phyloP scores from a whole-genome alignment of 2,113 vertebrate genomes.

The Pterocles burchelli region DNA sequence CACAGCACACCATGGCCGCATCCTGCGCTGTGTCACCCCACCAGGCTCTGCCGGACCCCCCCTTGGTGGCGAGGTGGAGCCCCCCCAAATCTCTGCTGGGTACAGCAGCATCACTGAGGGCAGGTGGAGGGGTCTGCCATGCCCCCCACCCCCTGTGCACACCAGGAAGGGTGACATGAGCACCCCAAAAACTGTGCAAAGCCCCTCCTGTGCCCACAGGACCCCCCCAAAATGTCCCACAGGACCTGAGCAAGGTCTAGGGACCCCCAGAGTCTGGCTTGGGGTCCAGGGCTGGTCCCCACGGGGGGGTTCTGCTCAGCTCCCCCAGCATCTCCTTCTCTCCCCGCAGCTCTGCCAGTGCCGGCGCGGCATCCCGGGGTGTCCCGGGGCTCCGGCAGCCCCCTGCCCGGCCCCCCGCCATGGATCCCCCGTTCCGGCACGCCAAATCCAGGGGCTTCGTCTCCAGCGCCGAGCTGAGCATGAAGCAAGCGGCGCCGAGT shows the following conservation, averaged over 20 bases:
- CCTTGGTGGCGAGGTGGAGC: rapidly evolving
- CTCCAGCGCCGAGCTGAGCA: constrained; percentile 71
- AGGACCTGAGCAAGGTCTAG: background rate
- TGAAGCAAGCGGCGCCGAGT: background rate
- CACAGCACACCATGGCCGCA: background rate
- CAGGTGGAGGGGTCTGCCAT: rapidly evolving
- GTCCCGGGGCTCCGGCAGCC: rapidly evolving
- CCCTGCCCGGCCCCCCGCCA: background rate
- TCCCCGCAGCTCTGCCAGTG: background rate
- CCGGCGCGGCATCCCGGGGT: background rate
- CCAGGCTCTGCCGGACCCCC: background rate
- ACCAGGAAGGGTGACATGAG: background rate
- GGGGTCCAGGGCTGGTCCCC: background rate
- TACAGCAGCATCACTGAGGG: background rate
- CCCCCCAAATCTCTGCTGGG: background rate
- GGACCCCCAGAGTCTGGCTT: background rate
- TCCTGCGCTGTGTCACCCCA: background rate
- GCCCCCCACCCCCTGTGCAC: rapidly evolving
- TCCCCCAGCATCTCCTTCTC: background rate
- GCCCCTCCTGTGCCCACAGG: background rate
- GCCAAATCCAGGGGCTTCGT: background rate
- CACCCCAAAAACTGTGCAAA: rapidly evolving
- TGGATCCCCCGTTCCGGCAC: background rate
- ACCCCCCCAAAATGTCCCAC: background rate
- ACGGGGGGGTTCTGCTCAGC: background rate